Percentiles rank a stretch among this genome's conserved stretches.
phyloP scores from a whole-genome alignment of 1,140 invertebrate species.

The Papilio dardanus region DNA sequence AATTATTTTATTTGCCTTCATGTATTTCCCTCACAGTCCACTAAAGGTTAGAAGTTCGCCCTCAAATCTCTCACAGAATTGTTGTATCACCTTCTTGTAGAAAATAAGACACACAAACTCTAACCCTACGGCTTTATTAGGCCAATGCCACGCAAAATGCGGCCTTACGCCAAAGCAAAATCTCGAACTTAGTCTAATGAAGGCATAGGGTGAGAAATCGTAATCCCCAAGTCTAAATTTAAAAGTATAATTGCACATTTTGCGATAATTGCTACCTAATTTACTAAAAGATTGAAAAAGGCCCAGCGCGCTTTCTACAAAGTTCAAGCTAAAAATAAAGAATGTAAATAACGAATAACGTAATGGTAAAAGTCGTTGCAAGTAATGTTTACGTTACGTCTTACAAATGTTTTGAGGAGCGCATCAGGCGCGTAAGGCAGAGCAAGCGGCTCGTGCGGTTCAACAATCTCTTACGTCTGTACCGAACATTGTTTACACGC shows the following conservation, averaged over 20 bases:
- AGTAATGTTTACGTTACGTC: conserved; percentile 12
- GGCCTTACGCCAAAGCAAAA: too few relatives aligned
- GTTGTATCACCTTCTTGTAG: too few relatives aligned
- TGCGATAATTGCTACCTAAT: too few relatives aligned
- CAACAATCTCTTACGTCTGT: conserved; percentile 33
- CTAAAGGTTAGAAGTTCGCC: too few relatives aligned
- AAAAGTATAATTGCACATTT: too few relatives aligned
- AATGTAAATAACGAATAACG: neutral
- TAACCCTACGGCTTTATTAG: too few relatives aligned
- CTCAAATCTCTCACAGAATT: too few relatives aligned
- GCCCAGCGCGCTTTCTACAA: neutral
- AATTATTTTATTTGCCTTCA: neutral
- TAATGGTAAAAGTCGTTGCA: neutral
- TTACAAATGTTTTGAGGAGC: conserved; percentile 24
- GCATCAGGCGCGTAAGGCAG: neutral
- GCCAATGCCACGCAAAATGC: too few relatives aligned
- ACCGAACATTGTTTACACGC: conserved; percentile 24
- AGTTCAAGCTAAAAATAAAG: conserved; percentile 9
- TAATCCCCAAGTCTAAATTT: too few relatives aligned
- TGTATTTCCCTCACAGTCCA: neutral
- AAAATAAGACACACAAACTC: too few relatives aligned
- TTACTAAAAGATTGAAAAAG: neutral
- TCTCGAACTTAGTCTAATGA: too few relatives aligned
- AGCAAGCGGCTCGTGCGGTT: neutral
- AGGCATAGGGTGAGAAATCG: too few relatives aligned